Conservation (phyloP, 2,797 vertebrate genomes). For the Xenops minutus region DNA sequence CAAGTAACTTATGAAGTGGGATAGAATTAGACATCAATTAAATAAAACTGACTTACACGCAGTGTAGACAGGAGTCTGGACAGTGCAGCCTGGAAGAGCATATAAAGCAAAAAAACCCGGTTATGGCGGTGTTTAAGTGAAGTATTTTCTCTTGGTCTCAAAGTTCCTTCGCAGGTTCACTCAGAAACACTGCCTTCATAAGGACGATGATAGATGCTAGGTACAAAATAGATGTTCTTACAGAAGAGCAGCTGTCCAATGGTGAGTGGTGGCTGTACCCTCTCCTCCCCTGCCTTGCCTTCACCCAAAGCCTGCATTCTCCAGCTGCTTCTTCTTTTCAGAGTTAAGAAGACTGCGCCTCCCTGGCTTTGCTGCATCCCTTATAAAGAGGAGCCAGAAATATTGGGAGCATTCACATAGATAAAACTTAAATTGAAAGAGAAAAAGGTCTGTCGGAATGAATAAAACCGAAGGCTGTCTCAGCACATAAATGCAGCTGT, state of each 20-base stretch:
- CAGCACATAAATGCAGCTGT: conserved; percentile 4
- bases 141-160: background rate
- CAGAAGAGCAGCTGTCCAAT: background rate
- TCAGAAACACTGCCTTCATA: background rate
- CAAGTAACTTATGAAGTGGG: background rate
- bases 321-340: background rate
- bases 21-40: background rate
- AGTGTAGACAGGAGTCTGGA: background rate
- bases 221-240: background rate
- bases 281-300: background rate
- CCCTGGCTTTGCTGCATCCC: background rate
- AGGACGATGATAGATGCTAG: rapidly evolving
- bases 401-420: conserved; percentile 17
- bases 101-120: background rate
- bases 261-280: background rate
- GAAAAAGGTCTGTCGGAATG: conserved; percentile 13
- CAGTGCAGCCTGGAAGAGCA: background rate
- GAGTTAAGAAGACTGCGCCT: background rate
- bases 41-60: background rate
- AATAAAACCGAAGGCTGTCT: conserved; percentile 43
- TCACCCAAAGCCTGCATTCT: background rate
- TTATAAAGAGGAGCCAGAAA: background rate
- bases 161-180: background rate
- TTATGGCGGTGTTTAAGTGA: background rate
- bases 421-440: conserved; percentile 43